Base-by-base conservation (phyloP, 2,797 vertebrate species). In the Melanotaenia boesemani region DNA sequence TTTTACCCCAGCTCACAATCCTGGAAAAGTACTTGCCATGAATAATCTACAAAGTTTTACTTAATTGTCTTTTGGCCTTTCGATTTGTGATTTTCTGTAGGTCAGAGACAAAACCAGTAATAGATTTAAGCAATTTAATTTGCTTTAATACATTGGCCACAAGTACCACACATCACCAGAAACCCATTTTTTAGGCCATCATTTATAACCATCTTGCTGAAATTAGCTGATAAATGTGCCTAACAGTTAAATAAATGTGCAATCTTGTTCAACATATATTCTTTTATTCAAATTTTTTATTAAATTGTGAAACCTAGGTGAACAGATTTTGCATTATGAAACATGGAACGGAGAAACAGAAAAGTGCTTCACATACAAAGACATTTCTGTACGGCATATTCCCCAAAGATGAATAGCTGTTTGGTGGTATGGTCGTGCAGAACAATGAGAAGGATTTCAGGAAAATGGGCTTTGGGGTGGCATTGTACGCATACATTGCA, bases 401-500 rank as follows among this genome's bases (percentile, higher is more conserved):
- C 93, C 93, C 91, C 85, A 92, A 94, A 94, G 93, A 94, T 93
- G 92, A 94, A 94, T 93, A 91, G 93, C 89, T 91, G 93, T 91
- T 93, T 92, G 91, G 90, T 86, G 91, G 92, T 91, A 94, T 92
- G 91, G 91, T 93, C 90, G 91, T 92, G 92, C 91, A 94, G 92
- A 94, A 93, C 92, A 94, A 91, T 93, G 92, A 92, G 90, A 94
- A 89, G 93, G 92, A 94, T 93, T 92, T 94, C 89, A 92, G 94
- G 93, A 94, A 93, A 94, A 95, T 94, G 93, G 93, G 94, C 92
- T 94, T 95, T 93, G 92, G 93, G 93, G 89, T 93, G 93, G 90
- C 89, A 93, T 92, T 93, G 93, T 91, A 82, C 90, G 91, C 90
- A 89, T 92, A 91, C 92, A 92, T 92, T 92, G 92, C 76, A 85